phyloP scores from a whole-genome alignment of 2,888 invertebrate genomes.

The Tethea ocularis region DNA sequence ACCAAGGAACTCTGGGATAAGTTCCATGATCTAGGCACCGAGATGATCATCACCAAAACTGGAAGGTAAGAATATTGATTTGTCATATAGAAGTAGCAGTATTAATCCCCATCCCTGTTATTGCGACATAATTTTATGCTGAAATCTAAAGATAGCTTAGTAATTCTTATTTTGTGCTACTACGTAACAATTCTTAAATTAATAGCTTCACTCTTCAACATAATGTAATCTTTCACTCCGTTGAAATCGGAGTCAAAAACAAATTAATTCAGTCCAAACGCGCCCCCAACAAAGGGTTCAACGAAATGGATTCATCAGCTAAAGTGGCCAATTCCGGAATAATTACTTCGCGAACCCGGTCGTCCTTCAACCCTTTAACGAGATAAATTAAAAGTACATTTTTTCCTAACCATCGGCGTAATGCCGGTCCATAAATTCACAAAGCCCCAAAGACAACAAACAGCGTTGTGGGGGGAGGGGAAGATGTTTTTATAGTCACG shows the following conservation, averaged over 20 bases:
- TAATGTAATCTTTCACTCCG: slow-evolving; percentile 77
- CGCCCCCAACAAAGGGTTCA: slow-evolving; percentile 69
- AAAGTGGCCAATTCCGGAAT: slow-evolving; percentile 83
- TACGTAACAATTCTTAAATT: slow-evolving; percentile 32
- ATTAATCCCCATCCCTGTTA: too few relatives aligned
- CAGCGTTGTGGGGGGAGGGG: slow-evolving; percentile 70
- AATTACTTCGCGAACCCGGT: slow-evolving; percentile 81
- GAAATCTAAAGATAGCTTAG: slow-evolving; percentile 3
- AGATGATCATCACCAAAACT: slow-evolving; percentile 99
- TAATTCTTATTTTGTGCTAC: too few relatives aligned
- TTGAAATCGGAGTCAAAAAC: slow-evolving; percentile 67
- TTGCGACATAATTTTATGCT: background rate
- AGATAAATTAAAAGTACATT: slow-evolving; percentile 84
- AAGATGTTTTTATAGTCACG: slow-evolving; percentile 83
- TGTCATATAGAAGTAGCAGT: too few relatives aligned
- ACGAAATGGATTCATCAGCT: slow-evolving; percentile 79
- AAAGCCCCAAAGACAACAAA: slow-evolving; percentile 83
- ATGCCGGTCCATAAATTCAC: slow-evolving; percentile 79
- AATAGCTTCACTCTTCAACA: slow-evolving; percentile 54
- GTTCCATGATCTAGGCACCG: slow-evolving; percentile 96
- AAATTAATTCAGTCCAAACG: slow-evolving; percentile 77
- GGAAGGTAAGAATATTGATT: slow-evolving; percentile 87
- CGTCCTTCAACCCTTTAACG: slow-evolving; percentile 84
- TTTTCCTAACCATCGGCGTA: slow-evolving; percentile 80
- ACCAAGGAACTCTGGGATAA: slow-evolving; percentile 99